A percentile compares a stretch with the other conserved stretches of the same genome.
phyloP scores from a whole-genome alignment of 2,113 vertebrate genomes.

The Platysternon megacephalum region DNA sequence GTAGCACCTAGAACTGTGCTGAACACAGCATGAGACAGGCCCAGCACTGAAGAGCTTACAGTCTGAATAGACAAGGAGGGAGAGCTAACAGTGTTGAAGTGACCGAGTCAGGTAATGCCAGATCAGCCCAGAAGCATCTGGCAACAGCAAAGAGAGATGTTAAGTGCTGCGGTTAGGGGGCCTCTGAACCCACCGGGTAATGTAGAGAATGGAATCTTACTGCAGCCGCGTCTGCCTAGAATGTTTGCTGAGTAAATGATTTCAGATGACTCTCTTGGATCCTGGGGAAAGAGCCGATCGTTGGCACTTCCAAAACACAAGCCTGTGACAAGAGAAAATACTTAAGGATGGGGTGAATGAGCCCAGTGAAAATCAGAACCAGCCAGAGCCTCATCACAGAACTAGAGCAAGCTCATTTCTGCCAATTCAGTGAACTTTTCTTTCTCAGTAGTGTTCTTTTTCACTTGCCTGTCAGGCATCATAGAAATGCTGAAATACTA shows the following conservation, averaged over 20 bases:
- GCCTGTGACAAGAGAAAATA: neutral
- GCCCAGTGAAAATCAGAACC: neutral
- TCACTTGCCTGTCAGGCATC: neutral
- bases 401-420: neutral
- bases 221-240: accelerated
- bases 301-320: neutral
- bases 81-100: neutral
- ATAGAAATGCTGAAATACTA: neutral
- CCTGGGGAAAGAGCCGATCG: neutral
- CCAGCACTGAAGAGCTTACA: neutral
- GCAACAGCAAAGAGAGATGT: neutral
- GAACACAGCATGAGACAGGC: neutral
- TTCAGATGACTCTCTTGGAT: neutral
- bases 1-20: neutral
- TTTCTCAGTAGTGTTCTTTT: neutral
- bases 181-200: neutral
- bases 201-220: neutral
- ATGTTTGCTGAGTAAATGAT: accelerated
- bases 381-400: neutral
- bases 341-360: neutral
- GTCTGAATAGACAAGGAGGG: neutral
- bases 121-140: neutral
- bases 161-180: neutral
- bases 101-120: neutral
- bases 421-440: neutral